Conservation (phyloP, 2,113 vertebrate genomes). For the Toxostoma redivivum region DNA sequence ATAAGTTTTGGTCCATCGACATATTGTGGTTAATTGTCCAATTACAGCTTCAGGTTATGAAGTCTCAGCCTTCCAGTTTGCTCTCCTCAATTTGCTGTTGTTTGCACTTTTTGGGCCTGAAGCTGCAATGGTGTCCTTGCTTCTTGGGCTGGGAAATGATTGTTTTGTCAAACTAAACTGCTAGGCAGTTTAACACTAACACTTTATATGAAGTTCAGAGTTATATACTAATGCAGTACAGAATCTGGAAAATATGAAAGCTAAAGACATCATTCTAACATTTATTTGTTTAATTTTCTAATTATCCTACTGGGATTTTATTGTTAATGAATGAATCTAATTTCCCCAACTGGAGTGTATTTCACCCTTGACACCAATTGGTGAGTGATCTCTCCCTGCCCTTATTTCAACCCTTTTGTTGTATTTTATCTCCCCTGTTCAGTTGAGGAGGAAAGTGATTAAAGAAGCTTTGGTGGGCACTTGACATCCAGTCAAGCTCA, state of each 20-base stretch:
- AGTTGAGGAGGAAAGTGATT: not conserved
- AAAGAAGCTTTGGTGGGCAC: not conserved
- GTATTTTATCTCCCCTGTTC: not conserved
- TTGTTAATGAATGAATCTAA: not conserved
- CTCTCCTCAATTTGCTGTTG: rapidly evolving
- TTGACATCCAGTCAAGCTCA: not conserved
- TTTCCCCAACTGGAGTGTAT: not conserved
- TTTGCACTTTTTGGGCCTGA: not conserved
- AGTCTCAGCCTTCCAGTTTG: not conserved
- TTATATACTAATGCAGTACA: not conserved
- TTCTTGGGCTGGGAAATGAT: not conserved
- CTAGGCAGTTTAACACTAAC: not conserved
- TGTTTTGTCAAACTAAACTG: too few relatives aligned
- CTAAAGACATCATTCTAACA: not conserved
- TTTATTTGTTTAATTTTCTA: not conserved
- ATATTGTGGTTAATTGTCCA: not conserved
- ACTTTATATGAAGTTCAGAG: not conserved
- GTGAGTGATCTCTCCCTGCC: not conserved
- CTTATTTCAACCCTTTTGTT: not conserved
- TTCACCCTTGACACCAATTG: not conserved
- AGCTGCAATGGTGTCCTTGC: rapidly evolving
- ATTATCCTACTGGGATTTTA: not conserved
- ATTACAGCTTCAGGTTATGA: not conserved
- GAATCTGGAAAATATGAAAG: not conserved
- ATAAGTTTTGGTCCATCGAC: not conserved